Conservation (phyloP, 2,888 invertebrate genomes). For the Portevinia maculata region DNA sequence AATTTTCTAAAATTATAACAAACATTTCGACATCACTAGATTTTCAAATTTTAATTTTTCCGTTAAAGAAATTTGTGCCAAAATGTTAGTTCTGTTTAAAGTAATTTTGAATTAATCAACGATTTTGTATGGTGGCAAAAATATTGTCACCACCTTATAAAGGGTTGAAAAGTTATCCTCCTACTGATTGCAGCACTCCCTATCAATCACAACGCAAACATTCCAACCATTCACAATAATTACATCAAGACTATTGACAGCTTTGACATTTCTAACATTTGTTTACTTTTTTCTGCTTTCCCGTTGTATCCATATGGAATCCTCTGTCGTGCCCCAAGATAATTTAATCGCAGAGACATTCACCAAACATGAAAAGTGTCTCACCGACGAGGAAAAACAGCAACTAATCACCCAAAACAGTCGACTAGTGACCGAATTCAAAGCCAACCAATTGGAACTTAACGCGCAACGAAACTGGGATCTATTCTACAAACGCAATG, state of each 20-base stretch:
- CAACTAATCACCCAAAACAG: constrained; percentile 88
- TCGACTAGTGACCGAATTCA: constrained; percentile 87
- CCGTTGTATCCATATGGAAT: constrained; percentile 30
- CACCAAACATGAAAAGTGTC: constrained; percentile 77
- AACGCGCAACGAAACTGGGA: constrained; percentile 97
- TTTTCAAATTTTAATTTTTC: no score
- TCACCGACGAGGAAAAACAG: constrained; percentile 85
- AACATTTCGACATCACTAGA: no score
- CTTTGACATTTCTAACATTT: constrained; percentile 34
- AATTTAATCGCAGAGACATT: constrained; percentile 73
- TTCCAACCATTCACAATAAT: background rate
- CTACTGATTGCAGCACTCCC: background rate
- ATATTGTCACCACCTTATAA: no score
- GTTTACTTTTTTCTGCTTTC: constrained; percentile 32
- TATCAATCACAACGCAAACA: background rate
- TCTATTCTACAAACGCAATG: constrained; percentile 97
- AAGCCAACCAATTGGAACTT: constrained; percentile 90
- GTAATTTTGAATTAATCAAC: no score
- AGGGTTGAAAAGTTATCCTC: background rate
- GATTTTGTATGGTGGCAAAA: no score
- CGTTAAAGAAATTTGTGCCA: no score
- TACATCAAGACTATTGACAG: background rate
- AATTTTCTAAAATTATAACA: no score
- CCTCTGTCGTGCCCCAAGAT: background rate
- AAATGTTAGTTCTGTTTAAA: no score